A percentile compares a stretch with the other conserved stretches of the same genome.
Evolutionary conservation across 2,888 invertebrate genomes (phyloP).

Genomic region (Drosophila anomalipes): DNA sequence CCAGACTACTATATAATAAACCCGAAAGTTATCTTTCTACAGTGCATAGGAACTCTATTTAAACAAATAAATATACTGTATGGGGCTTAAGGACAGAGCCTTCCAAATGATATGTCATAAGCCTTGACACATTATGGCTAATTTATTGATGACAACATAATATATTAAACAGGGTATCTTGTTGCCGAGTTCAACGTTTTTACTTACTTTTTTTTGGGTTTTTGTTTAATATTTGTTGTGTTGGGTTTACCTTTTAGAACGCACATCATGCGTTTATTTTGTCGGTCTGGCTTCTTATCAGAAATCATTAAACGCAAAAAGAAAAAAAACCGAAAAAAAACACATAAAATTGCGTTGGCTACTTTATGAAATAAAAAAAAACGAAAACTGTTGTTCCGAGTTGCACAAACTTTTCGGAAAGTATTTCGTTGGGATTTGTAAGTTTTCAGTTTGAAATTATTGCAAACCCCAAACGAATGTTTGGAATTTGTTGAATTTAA

Average conservation of each 20-base stretch:
- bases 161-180: neutral
- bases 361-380: neutral
- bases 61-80: neutral
- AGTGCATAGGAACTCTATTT: neutral
- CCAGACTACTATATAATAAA: neutral
- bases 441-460: neutral
- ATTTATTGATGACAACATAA: neutral
- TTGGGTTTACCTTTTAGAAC: conserved; percentile 48
- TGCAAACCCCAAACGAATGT: neutral
- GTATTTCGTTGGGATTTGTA: neutral
- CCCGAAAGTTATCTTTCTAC: fast-evolving
- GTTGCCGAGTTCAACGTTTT: neutral
- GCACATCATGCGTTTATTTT: conserved; percentile 50
- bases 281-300: conserved; percentile 51
- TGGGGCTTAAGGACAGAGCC: neutral
- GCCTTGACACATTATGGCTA: neutral
- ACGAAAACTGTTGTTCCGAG: conserved; percentile 1
- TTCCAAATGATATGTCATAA: neutral
- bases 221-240: conserved; percentile 27
- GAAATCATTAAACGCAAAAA: conserved; percentile 40
- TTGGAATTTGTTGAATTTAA: neutral
- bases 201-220: neutral
- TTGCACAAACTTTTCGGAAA: neutral
- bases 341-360: conserved; percentile 35
- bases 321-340: neutral